Evolutionary conservation across 2,888 invertebrate genomes (phyloP).

Genomic region (Epirrita christyi): DNA sequence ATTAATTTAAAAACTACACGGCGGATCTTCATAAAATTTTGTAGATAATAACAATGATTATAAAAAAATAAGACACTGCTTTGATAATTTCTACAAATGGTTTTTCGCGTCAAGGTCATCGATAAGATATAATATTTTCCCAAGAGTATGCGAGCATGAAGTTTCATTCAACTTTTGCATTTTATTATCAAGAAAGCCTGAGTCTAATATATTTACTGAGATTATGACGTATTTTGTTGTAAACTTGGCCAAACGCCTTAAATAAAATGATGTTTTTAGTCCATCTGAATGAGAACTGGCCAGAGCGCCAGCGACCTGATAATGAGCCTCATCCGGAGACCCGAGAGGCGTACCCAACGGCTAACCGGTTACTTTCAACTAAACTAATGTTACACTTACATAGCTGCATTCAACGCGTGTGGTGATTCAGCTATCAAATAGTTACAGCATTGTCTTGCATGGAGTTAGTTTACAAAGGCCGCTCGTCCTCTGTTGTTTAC

Average conservation of each 20-base stretch:
- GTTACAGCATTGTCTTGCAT: not conserved
- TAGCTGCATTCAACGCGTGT: conserved; percentile 20
- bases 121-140: too few species aligned
- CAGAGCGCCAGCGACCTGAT: conserved; percentile 56
- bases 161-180: too few species aligned
- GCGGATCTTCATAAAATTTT: too few species aligned
- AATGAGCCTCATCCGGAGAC: conserved; percentile 62
- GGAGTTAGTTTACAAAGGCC: not conserved
- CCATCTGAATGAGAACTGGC: conserved; percentile 54
- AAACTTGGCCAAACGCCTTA: not conserved
- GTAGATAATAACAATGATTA: too few species aligned
- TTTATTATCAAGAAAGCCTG: too few species aligned
- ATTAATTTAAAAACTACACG: too few species aligned
- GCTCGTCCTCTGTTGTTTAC: not conserved
- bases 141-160: too few species aligned
- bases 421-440: not conserved
- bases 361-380: conserved; percentile 51
- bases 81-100: too few species aligned
- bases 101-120: too few species aligned
- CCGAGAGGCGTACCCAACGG: conserved; percentile 41
- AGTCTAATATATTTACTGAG: too few species aligned
- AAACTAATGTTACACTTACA: conserved; percentile 39
- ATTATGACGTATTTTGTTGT: not conserved
- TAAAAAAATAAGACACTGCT: too few species aligned
- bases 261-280: conserved; percentile 42